Conservation (phyloP, 2,797 vertebrate genomes). For the Dallia pectoralis region DNA sequence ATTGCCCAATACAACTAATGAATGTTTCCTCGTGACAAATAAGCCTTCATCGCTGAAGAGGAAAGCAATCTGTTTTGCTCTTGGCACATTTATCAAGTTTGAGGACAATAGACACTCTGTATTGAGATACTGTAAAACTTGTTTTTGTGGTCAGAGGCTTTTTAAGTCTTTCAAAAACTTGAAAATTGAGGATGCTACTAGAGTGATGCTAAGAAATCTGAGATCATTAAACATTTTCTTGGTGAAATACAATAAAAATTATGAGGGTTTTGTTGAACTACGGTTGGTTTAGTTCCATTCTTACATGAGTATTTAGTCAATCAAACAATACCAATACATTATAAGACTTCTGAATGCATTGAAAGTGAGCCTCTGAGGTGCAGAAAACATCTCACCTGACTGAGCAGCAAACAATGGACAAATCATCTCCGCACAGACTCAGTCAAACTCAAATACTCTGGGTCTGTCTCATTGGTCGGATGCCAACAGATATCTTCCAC, state of each 20-base stretch:
- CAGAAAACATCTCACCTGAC: background rate
- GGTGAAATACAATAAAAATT: constrained; percentile 78
- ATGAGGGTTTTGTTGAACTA: constrained; percentile 71
- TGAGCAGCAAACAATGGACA: constrained; percentile 34
- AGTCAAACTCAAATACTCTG: background rate
- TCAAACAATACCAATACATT: background rate
- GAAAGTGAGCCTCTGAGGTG: background rate
- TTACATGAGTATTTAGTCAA: background rate
- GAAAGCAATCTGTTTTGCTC: constrained; percentile 71
- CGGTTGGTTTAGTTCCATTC: constrained; percentile 29
- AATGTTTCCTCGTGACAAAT: constrained; percentile 73
- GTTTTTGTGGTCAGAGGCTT: constrained; percentile 64
- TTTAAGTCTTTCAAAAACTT: constrained; percentile 60
- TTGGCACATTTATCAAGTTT: constrained; percentile 75
- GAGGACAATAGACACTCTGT: constrained; percentile 72
- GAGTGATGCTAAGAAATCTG: constrained; percentile 69
- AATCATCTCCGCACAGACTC: constrained; percentile 52
- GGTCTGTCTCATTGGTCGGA: constrained; percentile 1
- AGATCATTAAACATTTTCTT: constrained; percentile 71
- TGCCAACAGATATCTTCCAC: constrained; percentile 64
- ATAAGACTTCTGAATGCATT: background rate
- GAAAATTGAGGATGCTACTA: constrained; percentile 60
- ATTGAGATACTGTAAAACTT: constrained; percentile 67
- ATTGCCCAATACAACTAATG: constrained; percentile 68
- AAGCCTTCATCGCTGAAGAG: constrained; percentile 72